These are phyloP conservation scores for Nyctereutes procyonoides DNA, from an alignment of 2,113 vertebrate genomes.

Conservation along the genomic window DNA sequence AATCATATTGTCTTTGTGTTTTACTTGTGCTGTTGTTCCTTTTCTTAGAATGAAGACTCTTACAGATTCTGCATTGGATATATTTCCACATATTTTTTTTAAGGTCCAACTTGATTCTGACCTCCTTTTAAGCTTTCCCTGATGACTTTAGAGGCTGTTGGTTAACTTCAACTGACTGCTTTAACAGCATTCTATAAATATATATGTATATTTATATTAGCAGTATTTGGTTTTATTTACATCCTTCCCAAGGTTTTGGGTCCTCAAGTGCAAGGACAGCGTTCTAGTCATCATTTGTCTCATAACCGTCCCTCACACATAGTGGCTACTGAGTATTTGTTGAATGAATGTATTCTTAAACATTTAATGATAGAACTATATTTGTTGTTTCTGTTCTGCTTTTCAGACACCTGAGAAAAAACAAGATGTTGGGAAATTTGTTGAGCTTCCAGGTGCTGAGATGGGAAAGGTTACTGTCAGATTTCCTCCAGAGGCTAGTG, in stretches of 20 bases:
- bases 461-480: conserved; percentile 98
- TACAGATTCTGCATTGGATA: neutral
- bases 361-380: conserved; percentile 30
- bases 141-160: neutral
- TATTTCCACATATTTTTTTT: neutral
- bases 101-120: neutral
- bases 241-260: neutral
- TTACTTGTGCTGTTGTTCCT: neutral
- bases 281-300: neutral
- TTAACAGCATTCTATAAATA: accelerated
- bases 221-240: neutral
- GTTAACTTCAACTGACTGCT: neutral
- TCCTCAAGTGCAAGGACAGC: neutral
- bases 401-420: conserved; percentile 93
- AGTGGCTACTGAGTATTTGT: neutral
- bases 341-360: neutral
- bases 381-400: conserved; percentile 48
- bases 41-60: neutral
- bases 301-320: neutral
- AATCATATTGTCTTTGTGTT: neutral
- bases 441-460: conserved; percentile 97
- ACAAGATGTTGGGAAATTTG: conserved; percentile 96
- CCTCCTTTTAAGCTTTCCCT: neutral
- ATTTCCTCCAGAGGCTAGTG: conserved; percentile 98
- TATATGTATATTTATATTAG: neutral